Evolutionary conservation across 2,888 invertebrate species (phyloP).

Genomic region (Sycophila texana): DNA sequence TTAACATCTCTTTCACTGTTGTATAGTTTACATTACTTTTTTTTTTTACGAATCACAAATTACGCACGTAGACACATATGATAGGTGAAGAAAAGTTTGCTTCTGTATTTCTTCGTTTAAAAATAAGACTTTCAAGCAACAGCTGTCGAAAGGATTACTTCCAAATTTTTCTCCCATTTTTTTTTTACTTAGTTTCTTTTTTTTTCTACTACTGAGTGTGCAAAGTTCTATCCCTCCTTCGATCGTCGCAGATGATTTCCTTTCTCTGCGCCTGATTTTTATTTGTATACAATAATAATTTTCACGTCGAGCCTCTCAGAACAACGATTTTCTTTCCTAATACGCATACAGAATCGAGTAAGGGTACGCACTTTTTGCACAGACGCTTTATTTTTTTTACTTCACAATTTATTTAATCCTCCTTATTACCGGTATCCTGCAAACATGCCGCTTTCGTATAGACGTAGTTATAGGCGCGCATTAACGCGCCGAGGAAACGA

Average conservation of each 20-base stretch:
- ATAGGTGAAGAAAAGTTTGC: conserved; percentile 37
- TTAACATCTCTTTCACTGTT: conserved; percentile 49
- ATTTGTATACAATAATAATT: conserved; percentile 24
- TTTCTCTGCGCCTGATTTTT: not conserved
- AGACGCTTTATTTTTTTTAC: not conserved
- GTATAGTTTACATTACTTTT: conserved; percentile 42
- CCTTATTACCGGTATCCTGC: conserved; percentile 31
- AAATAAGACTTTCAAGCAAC: conserved; percentile 42
- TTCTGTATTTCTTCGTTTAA: conserved; percentile 19
- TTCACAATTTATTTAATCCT: conserved; percentile 9
- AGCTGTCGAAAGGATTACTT: conserved; percentile 5
- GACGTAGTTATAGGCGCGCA: conserved; percentile 35
- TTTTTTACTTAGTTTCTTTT: no score
- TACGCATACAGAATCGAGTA: not conserved
- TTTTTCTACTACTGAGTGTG: conserved; percentile 15
- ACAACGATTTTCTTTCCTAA: conserved; percentile 21
- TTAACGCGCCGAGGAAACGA: conserved; percentile 39
- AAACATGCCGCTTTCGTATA: conserved; percentile 31
- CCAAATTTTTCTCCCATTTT: not conserved
- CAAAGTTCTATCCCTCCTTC: no score
- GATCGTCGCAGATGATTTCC: no score
- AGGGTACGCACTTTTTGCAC: conserved; percentile 12
- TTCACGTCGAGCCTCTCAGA: conserved; percentile 34
- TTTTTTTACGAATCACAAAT: conserved; percentile 55
- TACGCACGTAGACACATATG: conserved; percentile 56